Conservation (phyloP, 2,888 invertebrate genomes). For the Zonitis immaculata region DNA sequence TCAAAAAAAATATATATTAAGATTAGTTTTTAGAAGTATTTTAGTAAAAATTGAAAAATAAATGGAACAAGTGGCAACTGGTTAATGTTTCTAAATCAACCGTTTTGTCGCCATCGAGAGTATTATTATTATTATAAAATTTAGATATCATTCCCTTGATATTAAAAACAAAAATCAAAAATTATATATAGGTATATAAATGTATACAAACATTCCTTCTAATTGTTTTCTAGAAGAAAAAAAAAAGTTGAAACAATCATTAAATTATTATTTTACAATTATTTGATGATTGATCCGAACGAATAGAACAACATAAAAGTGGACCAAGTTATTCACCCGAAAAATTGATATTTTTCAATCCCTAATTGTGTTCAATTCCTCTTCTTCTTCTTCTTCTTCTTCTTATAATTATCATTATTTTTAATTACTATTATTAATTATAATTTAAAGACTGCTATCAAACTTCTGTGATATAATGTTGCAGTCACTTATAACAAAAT, state of each 20-base stretch:
- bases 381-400: background rate
- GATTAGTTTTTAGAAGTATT: background rate
- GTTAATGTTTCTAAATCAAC: background rate
- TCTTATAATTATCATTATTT: constrained; percentile 3
- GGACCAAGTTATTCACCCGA: constrained; percentile 14
- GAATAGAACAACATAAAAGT: constrained; percentile 5
- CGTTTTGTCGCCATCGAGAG: constrained; percentile 1
- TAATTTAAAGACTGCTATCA: constrained; percentile 29
- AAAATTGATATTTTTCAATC: background rate
- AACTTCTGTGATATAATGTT: constrained; percentile 30
- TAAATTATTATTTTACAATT: background rate
- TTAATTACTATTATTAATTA: constrained; percentile 13
- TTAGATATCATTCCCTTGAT: background rate
- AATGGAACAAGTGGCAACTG: background rate
- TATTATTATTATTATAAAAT: constrained; percentile 3
- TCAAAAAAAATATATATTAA: no score
- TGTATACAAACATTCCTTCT: background rate
- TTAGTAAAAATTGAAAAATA: background rate
- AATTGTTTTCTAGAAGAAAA: background rate
- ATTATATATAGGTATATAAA: no score
- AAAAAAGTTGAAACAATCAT: background rate
- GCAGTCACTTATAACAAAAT: constrained; percentile 27
- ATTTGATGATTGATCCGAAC: background rate
- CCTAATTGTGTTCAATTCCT: background rate
- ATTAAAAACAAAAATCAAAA: background rate